Conservation (phyloP, 1,140 invertebrate genomes). For the Trinorchestia longiramus region DNA sequence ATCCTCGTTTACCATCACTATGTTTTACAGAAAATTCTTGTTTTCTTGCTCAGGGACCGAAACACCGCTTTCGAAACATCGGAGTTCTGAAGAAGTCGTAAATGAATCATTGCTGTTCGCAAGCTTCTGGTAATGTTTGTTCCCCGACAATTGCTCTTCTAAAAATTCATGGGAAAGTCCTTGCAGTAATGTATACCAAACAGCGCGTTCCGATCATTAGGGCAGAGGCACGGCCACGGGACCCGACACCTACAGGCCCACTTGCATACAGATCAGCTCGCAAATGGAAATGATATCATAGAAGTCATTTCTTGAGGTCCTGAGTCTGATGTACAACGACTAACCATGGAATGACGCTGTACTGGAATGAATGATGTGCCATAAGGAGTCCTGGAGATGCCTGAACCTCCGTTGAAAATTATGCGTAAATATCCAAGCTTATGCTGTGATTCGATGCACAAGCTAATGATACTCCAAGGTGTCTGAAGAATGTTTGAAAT, state of each 20-base stretch:
- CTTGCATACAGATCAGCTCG: background rate
- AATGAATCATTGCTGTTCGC: constrained; percentile 16
- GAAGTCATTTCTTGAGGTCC: background rate
- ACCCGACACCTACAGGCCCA: background rate
- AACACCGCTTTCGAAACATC: background rate
- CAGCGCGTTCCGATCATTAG: constrained; percentile 30
- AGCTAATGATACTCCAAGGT: background rate
- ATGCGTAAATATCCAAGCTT: background rate
- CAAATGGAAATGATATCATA: background rate
- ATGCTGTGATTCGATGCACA: background rate
- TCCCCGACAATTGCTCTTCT: constrained; percentile 33
- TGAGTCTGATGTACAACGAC: background rate
- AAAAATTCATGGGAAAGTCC: constrained; percentile 38
- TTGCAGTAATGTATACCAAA: constrained; percentile 35
- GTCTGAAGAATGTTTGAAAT: no score
- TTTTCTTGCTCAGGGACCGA: background rate
- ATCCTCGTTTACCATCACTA: background rate
- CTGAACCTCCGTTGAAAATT: background rate
- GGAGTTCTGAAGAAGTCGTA: background rate
- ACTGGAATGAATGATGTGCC: background rate
- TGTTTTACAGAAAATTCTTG: background rate
- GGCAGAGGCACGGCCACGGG: background rate
- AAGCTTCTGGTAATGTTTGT: background rate
- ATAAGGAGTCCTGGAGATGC: background rate
- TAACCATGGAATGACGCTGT: background rate